phyloP scores from a whole-genome alignment of 1,140 invertebrate genomes.

The Drosophila mauritiana region DNA sequence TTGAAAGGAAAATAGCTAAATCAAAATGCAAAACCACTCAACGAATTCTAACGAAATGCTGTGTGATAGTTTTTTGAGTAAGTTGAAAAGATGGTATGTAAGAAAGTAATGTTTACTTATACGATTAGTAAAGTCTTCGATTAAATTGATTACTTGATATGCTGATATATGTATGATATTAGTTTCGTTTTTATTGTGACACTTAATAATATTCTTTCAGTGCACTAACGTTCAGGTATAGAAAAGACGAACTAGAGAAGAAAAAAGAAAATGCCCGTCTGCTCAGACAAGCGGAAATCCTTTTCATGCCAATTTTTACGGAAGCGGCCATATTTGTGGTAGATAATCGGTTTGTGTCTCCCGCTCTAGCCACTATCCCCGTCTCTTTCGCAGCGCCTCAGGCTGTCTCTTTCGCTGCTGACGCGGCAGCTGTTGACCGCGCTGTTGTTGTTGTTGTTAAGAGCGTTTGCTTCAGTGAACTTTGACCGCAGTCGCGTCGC shows the following conservation, averaged over 20 bases:
- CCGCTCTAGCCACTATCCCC: slow-evolving; percentile 2
- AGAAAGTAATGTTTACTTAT: too few species aligned
- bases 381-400: background rate
- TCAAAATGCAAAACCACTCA: slow-evolving; percentile 26
- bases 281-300: slow-evolving; percentile 68
- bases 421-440: slow-evolving; percentile 37
- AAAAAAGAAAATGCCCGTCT: background rate
- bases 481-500: slow-evolving; percentile 62
- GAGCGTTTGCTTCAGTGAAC: slow-evolving; percentile 48
- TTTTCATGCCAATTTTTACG: slow-evolving; percentile 62
- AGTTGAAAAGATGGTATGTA: background rate
- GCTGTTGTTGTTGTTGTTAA: slow-evolving; percentile 9
- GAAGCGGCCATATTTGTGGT: slow-evolving; percentile 74
- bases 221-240: slow-evolving; percentile 20
- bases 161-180: too few species aligned
- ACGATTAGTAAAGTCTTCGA: too few species aligned
- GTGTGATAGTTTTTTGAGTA: background rate
- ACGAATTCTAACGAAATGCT: background rate
- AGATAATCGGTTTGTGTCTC: slow-evolving; percentile 70
- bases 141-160: too few species aligned
- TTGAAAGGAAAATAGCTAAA: slow-evolving; percentile 18
- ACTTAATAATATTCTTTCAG: background rate
- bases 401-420: slow-evolving; percentile 35
- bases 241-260: background rate
- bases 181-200: too few species aligned